phyloP scores from a whole-genome alignment of 2,888 invertebrate genomes.

The Melipona beecheii region DNA sequence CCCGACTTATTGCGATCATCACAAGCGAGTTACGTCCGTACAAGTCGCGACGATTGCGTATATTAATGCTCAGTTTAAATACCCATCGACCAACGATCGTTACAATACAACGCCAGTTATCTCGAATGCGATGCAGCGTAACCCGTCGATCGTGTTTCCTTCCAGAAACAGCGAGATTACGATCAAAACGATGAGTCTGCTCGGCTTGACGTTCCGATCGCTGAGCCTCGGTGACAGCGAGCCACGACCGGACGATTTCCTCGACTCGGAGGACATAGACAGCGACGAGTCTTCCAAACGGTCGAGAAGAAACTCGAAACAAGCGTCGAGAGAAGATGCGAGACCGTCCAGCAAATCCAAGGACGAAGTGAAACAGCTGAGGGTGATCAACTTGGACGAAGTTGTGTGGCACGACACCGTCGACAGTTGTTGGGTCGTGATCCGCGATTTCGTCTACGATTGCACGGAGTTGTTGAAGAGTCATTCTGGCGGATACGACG shows the following conservation, averaged over 20 bases:
- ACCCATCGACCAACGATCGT: neutral
- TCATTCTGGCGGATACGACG: constrained; percentile 94
- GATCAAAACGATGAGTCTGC: constrained; percentile 47
- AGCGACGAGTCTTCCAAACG: neutral
- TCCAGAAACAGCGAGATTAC: neutral
- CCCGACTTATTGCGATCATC: too few relatives aligned
- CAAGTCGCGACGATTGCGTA: neutral
- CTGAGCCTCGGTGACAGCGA: constrained; percentile 31
- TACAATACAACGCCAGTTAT: neutral
- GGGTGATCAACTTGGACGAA: constrained; percentile 89
- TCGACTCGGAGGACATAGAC: constrained; percentile 1
- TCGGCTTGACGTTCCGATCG: constrained; percentile 30
- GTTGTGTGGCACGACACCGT: constrained; percentile 90
- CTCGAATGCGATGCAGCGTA: neutral
- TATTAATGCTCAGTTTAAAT: neutral
- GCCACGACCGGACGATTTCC: neutral
- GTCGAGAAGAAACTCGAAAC: neutral
- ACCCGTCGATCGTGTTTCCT: neutral
- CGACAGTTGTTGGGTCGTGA: constrained; percentile 93
- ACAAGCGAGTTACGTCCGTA: too few relatives aligned
- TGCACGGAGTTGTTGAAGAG: constrained; percentile 90
- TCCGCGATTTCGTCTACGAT: constrained; percentile 94
- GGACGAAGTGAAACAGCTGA: constrained; percentile 56
- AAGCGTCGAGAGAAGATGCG: neutral
- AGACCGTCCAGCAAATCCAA: neutral